Evolutionary conservation across 2,797 vertebrate species (phyloP).

Genomic region (Rousettus madagascariensis): DNA sequence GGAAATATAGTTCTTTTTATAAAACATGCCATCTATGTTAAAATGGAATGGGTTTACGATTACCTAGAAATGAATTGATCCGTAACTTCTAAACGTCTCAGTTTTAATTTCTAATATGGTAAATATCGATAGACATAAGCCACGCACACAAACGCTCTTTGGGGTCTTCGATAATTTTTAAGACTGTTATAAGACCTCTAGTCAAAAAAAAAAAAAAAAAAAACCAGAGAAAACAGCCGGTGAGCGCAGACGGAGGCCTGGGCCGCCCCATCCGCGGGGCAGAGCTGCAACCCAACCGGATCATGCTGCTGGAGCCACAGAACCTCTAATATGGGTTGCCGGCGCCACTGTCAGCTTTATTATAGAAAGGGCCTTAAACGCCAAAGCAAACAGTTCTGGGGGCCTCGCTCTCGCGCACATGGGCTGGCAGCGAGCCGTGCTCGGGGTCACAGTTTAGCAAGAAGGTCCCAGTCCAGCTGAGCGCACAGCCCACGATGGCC

Average conservation of each 20-base stretch:
- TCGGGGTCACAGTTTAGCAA: background rate
- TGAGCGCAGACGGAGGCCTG: fast-evolving
- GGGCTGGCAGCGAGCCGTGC: no score
- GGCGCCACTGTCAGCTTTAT: background rate
- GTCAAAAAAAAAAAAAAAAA: no score
- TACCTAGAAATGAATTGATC: background rate
- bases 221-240: background rate
- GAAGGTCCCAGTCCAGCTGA: background rate
- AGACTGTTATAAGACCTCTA: background rate
- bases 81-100: background rate
- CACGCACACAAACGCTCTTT: background rate
- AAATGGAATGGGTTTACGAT: background rate
- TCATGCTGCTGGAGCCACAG: background rate
- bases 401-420: background rate
- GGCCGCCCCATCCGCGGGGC: no score
- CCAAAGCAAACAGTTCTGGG: background rate
- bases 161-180: background rate
- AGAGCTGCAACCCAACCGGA: fast-evolving
- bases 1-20: background rate
- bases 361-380: background rate
- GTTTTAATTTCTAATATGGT: background rate
- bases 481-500: no score
- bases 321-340: background rate
- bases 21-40: background rate
- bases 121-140: background rate